Evolutionary conservation across 2,888 invertebrate species (phyloP).

Genomic region (Brenthis daphne): DNA sequence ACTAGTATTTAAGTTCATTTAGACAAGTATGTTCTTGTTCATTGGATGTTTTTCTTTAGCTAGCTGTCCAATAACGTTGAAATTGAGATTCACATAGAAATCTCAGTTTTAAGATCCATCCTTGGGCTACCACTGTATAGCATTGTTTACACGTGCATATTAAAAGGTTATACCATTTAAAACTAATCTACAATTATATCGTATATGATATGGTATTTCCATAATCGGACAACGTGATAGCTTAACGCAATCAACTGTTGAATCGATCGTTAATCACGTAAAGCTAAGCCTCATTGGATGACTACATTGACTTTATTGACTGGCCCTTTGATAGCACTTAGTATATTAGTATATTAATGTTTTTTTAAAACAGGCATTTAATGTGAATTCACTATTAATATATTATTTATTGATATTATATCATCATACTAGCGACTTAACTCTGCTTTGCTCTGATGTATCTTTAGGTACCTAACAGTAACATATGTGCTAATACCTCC

Average conservation of each 20-base stretch:
- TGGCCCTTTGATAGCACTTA: background rate
- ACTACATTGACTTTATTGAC: slow-evolving; percentile 17
- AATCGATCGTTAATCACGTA: slow-evolving; percentile 24
- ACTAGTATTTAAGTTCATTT: no score
- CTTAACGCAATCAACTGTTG: slow-evolving; percentile 27
- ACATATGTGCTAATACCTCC: background rate
- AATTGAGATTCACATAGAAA: no score
- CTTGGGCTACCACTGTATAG: no score
- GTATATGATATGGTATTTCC: slow-evolving; percentile 12
- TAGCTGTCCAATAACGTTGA: no score
- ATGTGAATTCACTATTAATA: no score
- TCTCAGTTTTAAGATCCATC: no score
- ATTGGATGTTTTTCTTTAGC: no score
- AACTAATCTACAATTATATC: slow-evolving; percentile 14
- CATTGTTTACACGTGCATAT: background rate
- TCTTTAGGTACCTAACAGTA: background rate
- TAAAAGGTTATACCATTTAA: background rate
- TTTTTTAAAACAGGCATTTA: background rate
- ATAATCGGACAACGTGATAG: slow-evolving; percentile 19
- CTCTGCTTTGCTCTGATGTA: no score
- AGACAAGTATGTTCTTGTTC: no score
- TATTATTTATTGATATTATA: no score
- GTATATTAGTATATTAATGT: slow-evolving; percentile 1
- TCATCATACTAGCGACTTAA: no score
- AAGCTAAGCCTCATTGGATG: slow-evolving; percentile 12